Base-by-base conservation (phyloP, 2,888 invertebrate genomes). In the Marronus borbonicus region DNA sequence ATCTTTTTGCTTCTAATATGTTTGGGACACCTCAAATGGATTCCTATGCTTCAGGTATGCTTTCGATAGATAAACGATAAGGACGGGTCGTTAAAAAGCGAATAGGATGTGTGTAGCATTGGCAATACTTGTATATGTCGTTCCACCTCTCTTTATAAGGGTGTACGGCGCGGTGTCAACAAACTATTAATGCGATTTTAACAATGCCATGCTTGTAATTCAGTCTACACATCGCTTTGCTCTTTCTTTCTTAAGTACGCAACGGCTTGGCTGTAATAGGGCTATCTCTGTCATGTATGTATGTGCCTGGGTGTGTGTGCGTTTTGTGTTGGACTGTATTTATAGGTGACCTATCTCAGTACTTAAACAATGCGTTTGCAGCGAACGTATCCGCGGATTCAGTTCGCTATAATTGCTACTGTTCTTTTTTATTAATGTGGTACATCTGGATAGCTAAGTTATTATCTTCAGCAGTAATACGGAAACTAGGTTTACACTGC, bases 161-260 rank as follows among this genome's bases (percentile, higher is more conserved):
- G 76, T 62, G 50, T 64, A 49, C 28, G 64, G 28, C 65, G 44
- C 44, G 44, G 76, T 64, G 76, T 76, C 76, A 76, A 76, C 62
- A 64, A 76, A 76, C 76, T 76, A 76, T 76, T 76, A 76, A 76
- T 76, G 76, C 76, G 76, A 76, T 76, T 76, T 76, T 76, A 76
- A 76, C 76, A 76, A 76, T 76, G 64, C 64, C 76, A 64, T 64
- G 64, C 49, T 64, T 65, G 76, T 76, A 64, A 64, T 76, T 76
- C 49, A 20, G 49, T 24, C 39, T 50, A 44, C 14, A 24, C 20
- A 36, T 39, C 58, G 36, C 55, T 72, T 72, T 55, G 12, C 44
- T 44, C 44, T 12, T 44, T 69, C 44, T 10, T 62, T 28, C 28
- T 8, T 44, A 12, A 44, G 8, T 44, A 1, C 44, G 39, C 44